Percentiles rank a stretch among this genome's conserved stretches.
These are phyloP conservation scores for Arrhamphus sclerolepis DNA, from an alignment of 2,797 vertebrate species.

Conservation along the genomic window DNA sequence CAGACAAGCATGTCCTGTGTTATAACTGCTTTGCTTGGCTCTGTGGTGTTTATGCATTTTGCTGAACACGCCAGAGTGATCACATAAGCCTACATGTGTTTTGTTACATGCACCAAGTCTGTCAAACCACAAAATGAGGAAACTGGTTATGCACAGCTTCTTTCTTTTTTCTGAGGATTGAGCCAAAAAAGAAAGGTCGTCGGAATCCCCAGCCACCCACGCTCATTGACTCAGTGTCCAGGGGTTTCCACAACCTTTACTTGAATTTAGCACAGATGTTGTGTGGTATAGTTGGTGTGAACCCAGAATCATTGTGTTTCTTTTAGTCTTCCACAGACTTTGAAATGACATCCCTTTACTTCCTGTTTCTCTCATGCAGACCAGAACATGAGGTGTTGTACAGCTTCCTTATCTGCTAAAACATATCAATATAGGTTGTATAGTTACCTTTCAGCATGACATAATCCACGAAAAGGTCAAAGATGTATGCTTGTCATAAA, in stretches of 20 bases:
- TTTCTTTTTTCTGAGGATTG: slow-evolving; percentile 46
- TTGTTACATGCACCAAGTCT: slow-evolving; percentile 1
- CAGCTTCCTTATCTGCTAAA: slow-evolving; percentile 3
- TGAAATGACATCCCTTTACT: slow-evolving; percentile 20
- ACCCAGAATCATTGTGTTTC: slow-evolving; percentile 3
- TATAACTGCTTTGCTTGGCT: slow-evolving; percentile 17
- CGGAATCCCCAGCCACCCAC: slow-evolving; percentile 83
- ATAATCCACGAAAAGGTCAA: slow-evolving; percentile 25
- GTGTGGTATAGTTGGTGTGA: slow-evolving; percentile 15
- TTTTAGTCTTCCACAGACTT: background rate
- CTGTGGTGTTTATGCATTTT: slow-evolving; percentile 11
- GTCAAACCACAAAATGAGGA: slow-evolving; percentile 71
- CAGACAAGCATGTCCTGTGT: slow-evolving; percentile 39
- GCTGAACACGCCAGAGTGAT: slow-evolving; percentile 5
- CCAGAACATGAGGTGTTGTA: background rate
- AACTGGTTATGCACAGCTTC: slow-evolving; percentile 40
- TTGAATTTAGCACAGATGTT: slow-evolving; percentile 60
- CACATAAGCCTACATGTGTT: slow-evolving; percentile 8
- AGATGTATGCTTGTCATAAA: slow-evolving; percentile 35
- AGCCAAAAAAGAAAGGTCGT: slow-evolving; percentile 66
- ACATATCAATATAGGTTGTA: background rate
- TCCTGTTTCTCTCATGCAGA: slow-evolving; percentile 19
- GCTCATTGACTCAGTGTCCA: slow-evolving; percentile 79
- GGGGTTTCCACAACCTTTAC: slow-evolving; percentile 78
- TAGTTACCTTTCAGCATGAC: slow-evolving; percentile 14